A percentile compares a stretch with the other conserved stretches of the same genome.
These are phyloP conservation scores for Argya squamiceps DNA, from an alignment of 2,797 vertebrate species.

Conservation along the genomic window DNA sequence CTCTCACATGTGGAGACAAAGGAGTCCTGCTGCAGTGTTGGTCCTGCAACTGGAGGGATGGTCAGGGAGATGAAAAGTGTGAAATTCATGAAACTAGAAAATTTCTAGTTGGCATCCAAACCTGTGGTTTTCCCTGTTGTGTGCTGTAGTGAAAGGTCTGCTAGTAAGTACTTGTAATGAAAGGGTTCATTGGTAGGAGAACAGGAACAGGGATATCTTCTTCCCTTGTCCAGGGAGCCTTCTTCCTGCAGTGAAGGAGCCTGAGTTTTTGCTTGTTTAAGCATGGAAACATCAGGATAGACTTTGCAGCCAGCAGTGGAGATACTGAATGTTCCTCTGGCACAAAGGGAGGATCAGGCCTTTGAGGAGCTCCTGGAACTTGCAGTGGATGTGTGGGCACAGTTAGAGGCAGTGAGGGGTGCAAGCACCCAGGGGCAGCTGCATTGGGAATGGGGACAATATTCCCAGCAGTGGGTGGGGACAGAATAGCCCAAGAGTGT, in stretches of 20 bases:
- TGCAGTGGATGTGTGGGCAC: not conserved
- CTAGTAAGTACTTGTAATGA: not conserved
- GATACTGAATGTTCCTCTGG: not conserved
- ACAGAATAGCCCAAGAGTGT: not conserved
- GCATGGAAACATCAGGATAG: not conserved
- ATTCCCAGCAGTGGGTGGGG: not conserved
- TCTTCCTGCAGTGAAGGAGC: not conserved
- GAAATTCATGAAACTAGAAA: not conserved
- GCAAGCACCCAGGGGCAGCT: not conserved
- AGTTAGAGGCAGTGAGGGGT: not conserved
- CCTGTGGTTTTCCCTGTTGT: not conserved
- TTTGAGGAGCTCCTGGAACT: not conserved
- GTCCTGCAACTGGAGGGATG: not conserved
- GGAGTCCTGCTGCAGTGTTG: fast-evolving
- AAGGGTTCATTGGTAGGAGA: not conserved
- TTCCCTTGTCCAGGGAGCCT: not conserved
- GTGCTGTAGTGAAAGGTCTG: not conserved
- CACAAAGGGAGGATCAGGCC: not conserved
- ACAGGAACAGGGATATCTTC: not conserved
- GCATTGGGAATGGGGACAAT: fast-evolving
- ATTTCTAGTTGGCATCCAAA: not conserved
- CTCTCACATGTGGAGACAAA: not conserved
- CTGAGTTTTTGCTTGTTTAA: not conserved
- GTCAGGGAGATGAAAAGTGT: not conserved
- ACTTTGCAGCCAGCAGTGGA: not conserved